Conservation (phyloP, 1,140 invertebrate genomes). For the Hyposmocoma kahamanoa region DNA sequence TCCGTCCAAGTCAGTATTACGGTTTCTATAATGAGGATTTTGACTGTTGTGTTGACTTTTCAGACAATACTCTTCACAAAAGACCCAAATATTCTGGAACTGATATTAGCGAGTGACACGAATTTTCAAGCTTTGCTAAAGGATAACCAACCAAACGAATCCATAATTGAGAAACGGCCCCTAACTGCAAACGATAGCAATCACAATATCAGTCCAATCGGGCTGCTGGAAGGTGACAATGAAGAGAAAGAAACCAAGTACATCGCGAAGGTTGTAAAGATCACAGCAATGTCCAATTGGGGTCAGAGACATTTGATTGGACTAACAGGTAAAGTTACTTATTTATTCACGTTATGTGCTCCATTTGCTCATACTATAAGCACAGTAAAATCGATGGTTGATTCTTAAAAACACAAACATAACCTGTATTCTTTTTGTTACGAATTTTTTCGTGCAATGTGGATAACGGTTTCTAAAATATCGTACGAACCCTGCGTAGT, state of each 20-base stretch:
- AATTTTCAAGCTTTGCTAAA: constrained; percentile 76
- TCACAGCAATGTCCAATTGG: constrained; percentile 76
- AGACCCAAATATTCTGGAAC: constrained; percentile 82
- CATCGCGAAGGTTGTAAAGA: constrained; percentile 65
- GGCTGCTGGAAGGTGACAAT: constrained; percentile 15
- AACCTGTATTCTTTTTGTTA: no score
- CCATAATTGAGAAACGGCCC: constrained; percentile 70
- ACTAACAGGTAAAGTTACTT: constrained; percentile 66
- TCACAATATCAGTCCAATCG: constrained; percentile 31
- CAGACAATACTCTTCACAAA: constrained; percentile 90
- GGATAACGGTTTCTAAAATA: no score
- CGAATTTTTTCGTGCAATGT: no score
- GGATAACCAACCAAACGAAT: constrained; percentile 43
- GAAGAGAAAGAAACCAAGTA: constrained; percentile 49
- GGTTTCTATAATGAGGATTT: background rate
- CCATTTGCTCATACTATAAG: no score
- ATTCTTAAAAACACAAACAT: no score
- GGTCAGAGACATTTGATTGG: constrained; percentile 74
- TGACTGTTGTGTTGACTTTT: no score
- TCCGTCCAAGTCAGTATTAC: background rate
- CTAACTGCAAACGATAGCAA: constrained; percentile 70
- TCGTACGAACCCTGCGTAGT: no score
- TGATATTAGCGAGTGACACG: constrained; percentile 81
- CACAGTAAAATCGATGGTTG: no score
- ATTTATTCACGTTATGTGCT: no score